phyloP scores from a whole-genome alignment of 2,797 vertebrate genomes.

The Clamator glandarius region DNA sequence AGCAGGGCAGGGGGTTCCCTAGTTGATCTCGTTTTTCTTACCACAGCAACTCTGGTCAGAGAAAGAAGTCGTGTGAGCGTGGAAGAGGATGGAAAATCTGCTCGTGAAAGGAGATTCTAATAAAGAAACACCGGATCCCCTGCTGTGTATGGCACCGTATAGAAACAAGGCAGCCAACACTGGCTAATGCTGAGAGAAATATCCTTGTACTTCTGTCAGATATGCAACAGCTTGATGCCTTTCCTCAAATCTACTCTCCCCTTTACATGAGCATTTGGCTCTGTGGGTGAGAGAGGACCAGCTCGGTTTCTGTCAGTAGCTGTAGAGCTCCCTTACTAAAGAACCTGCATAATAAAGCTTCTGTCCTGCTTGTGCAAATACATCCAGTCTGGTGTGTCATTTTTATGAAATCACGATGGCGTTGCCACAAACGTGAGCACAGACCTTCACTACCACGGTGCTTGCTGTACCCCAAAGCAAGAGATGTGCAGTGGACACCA shows the following conservation, averaged over 20 bases:
- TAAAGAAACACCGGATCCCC: constrained; percentile 7
- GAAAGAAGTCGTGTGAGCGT: not conserved
- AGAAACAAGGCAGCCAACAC: not conserved
- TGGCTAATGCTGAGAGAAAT: not conserved
- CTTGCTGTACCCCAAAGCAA: not conserved
- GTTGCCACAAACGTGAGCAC: not conserved
- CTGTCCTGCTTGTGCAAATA: constrained; percentile 55
- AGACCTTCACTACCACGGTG: not conserved
- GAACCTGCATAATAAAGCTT: constrained; percentile 69
- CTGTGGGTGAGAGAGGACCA: not conserved
- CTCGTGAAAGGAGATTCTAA: constrained; percentile 20
- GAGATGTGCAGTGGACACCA: not conserved
- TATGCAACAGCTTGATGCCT: not conserved
- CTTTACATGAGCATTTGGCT: not conserved
- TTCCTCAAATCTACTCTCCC: not conserved
- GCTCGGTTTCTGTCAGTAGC: not conserved
- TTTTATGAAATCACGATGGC: not conserved
- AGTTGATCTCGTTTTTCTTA: not conserved
- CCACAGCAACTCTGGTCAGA: not conserved
- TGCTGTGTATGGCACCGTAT: not conserved
- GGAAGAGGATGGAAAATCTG: constrained; percentile 69
- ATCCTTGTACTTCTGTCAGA: not conserved
- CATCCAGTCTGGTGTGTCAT: not conserved
- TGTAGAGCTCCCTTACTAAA: not conserved
- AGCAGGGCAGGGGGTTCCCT: not conserved